Conservation (phyloP, 1,140 invertebrate genomes). For the Formica exsecta region DNA sequence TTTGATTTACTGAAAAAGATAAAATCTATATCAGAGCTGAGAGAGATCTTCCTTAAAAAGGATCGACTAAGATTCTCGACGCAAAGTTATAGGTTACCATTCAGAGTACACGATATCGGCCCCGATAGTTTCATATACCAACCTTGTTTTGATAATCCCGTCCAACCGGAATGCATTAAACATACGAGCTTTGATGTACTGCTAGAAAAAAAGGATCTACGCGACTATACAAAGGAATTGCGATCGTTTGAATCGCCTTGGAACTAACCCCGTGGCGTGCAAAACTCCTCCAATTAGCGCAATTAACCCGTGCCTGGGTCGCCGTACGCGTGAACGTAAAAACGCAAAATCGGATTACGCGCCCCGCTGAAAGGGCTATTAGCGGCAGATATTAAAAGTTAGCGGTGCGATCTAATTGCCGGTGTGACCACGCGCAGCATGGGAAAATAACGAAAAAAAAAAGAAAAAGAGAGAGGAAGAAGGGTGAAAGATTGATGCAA, state of each 20-base stretch:
- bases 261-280: constrained; percentile 54
- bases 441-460: neutral
- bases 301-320: constrained; percentile 61
- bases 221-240: constrained; percentile 40
- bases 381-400: constrained; percentile 76
- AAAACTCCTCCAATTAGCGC: constrained; percentile 65
- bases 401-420: constrained; percentile 65
- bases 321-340: constrained; percentile 45
- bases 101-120: constrained; percentile 34
- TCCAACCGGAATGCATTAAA: constrained; percentile 47
- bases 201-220: constrained; percentile 16
- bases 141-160: constrained; percentile 64
- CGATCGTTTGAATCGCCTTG: constrained; percentile 54
- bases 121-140: constrained; percentile 46
- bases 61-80: constrained; percentile 42
- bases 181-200: constrained; percentile 23
- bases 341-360: constrained; percentile 75
- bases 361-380: constrained; percentile 73
- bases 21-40: constrained; percentile 58
- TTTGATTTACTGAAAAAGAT: constrained; percentile 61
- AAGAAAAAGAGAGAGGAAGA: constrained; percentile 26
- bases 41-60: constrained; percentile 23
- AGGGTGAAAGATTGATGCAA: neutral
- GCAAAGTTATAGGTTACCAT: constrained; percentile 62
- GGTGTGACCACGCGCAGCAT: neutral